Percentiles rank a stretch among this genome's conserved stretches.
phyloP scores from a whole-genome alignment of 1,140 invertebrate species.

The Amphibalanus amphitrite region DNA sequence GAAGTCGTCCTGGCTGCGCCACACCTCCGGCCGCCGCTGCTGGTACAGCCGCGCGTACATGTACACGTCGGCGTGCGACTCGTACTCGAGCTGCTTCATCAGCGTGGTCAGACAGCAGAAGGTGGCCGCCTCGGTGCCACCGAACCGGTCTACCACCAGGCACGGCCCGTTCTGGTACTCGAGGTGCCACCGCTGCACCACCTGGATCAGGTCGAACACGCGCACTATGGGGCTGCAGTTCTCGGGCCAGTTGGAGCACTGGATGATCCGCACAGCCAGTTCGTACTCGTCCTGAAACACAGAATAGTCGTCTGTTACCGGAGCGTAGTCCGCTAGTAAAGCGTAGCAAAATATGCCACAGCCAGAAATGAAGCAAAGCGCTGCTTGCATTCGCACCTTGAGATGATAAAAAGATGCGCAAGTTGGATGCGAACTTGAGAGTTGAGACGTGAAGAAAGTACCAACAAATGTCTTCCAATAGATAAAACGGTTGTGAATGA shows the following conservation, averaged over 20 bases:
- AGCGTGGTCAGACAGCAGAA: slow-evolving; percentile 61
- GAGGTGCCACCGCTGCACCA: slow-evolving; percentile 57
- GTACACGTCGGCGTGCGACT: slow-evolving; percentile 42
- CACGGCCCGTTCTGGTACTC: slow-evolving; percentile 74
- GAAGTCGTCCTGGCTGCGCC: slow-evolving; percentile 43
- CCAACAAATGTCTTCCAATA: too few species aligned
- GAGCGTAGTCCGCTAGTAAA: too few species aligned
- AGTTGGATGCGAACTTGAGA: too few species aligned
- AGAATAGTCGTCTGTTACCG: too few species aligned
- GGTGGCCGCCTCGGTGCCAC: slow-evolving; percentile 58
- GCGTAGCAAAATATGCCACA: too few species aligned
- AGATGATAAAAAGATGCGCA: too few species aligned
- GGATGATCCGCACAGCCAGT: slow-evolving; percentile 66
- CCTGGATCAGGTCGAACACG: slow-evolving; percentile 53
- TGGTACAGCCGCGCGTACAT: slow-evolving; percentile 69
- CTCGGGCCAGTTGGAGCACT: slow-evolving; percentile 57
- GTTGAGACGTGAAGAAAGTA: too few species aligned
- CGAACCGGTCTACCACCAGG: slow-evolving; percentile 80
- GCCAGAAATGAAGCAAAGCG: too few species aligned
- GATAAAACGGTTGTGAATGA: too few species aligned
- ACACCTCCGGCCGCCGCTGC: slow-evolving; percentile 60
- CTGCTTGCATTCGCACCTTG: too few species aligned
- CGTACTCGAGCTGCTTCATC: slow-evolving; percentile 10
- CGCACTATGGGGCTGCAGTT: slow-evolving; percentile 34
- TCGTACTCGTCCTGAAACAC: slow-evolving; percentile 65